Percentiles rank a stretch among this genome's conserved stretches.
These are phyloP conservation scores for Drosophila rhopaloa DNA, from an alignment of 1,140 invertebrate genomes.

Conservation along the genomic window DNA sequence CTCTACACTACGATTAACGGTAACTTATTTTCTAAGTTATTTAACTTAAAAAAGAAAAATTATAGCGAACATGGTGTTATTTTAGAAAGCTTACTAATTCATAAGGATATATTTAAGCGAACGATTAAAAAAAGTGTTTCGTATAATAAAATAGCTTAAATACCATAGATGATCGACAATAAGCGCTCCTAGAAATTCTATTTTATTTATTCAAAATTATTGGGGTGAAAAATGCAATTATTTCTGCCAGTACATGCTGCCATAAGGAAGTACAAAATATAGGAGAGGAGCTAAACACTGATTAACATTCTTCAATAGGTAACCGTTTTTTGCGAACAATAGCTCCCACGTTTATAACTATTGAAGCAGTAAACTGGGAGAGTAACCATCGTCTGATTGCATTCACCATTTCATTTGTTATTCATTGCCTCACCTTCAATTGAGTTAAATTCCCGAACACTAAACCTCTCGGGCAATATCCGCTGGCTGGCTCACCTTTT, in stretches of 20 bases:
- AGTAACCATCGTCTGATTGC: slow-evolving; percentile 40
- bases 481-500: slow-evolving; percentile 39
- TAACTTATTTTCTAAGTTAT: too few relatives aligned
- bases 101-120: too few relatives aligned
- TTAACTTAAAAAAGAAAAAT: too few relatives aligned
- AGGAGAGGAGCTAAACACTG: slow-evolving; percentile 7
- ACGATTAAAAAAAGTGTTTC: too few relatives aligned
- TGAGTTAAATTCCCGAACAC: slow-evolving; percentile 60
- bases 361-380: slow-evolving; percentile 29
- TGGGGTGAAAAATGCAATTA: background rate
- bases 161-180: too few relatives aligned
- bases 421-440: slow-evolving; percentile 71
- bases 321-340: slow-evolving; percentile 1
- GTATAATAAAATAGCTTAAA: too few relatives aligned
- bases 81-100: too few relatives aligned
- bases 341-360: slow-evolving; percentile 25
- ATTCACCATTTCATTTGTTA: slow-evolving; percentile 56
- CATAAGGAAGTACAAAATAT: background rate
- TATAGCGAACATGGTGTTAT: too few relatives aligned
- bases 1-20: too few relatives aligned
- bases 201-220: background rate
- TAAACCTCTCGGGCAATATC: slow-evolving; percentile 61
- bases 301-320: slow-evolving; percentile 11
- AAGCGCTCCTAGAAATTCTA: too few relatives aligned
- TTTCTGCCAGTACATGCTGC: background rate